Conservation (phyloP, 2,113 vertebrate genomes). For the Oncorhynchus tshawytscha region DNA sequence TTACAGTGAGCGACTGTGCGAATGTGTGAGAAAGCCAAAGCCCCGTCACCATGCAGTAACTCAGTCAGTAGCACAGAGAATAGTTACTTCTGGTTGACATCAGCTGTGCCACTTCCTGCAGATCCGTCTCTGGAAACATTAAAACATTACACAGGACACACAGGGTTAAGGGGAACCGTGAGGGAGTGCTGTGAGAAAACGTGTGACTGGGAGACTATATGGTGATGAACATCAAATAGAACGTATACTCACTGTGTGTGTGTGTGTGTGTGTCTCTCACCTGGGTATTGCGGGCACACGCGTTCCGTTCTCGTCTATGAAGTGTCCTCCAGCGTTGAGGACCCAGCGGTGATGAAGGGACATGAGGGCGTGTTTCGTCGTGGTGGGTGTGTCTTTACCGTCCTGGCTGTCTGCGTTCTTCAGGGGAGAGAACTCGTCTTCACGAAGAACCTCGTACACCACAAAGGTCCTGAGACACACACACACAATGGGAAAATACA, state of each 20-base stretch:
- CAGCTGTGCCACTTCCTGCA: constrained; percentile 78
- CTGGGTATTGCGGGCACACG: constrained; percentile 90
- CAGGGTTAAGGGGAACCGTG: constrained; percentile 65
- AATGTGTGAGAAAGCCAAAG: constrained; percentile 70
- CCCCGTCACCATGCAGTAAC: constrained; percentile 85
- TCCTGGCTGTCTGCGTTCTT: constrained; percentile 97
- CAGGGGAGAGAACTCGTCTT: constrained; percentile 94
- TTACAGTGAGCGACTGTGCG: constrained; percentile 12
- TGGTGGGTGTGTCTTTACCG: constrained; percentile 95
- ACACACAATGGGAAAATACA: not conserved
- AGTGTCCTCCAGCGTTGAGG: constrained; percentile 91
- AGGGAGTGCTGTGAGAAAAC: constrained; percentile 43
- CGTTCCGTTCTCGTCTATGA: constrained; percentile 90
- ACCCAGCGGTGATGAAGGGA: constrained; percentile 98
- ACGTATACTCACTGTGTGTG: not conserved
- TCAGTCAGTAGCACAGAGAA: constrained; percentile 56
- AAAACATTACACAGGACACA: constrained; percentile 55
- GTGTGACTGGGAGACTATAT: constrained; percentile 11
- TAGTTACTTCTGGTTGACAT: constrained; percentile 95
- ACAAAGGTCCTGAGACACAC: constrained; percentile 81
- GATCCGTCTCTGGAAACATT: constrained; percentile 78
- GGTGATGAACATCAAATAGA: not conserved
- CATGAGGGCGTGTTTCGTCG: constrained; percentile 87
- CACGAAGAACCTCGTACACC: constrained; percentile 90
- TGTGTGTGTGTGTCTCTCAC: constrained; percentile 61